A percentile compares a stretch with the other conserved stretches of the same genome.
Evolutionary conservation across 1,140 invertebrate genomes (phyloP).

Genomic region (Heterodera schachtii): DNA sequence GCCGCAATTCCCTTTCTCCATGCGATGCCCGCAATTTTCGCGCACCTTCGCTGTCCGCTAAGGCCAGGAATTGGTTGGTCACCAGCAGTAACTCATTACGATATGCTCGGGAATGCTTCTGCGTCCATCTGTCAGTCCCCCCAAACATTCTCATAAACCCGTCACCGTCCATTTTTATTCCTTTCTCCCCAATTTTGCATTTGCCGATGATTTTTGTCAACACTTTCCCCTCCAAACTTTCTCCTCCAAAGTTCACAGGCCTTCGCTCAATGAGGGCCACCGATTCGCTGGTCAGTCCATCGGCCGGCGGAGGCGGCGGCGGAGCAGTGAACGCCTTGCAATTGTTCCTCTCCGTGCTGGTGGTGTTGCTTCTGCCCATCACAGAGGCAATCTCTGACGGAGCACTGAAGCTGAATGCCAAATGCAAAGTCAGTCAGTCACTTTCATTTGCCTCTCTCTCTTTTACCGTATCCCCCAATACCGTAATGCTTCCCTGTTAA

Average conservation of each 20-base stretch:
- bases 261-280: neutral
- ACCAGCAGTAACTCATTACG: neutral
- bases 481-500: neutral
- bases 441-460: no score
- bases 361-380: neutral
- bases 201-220: neutral
- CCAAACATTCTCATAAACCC: neutral
- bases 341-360: neutral
- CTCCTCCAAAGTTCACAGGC: neutral
- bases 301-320: neutral
- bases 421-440: slow-evolving; percentile 16
- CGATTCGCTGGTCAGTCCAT: neutral
- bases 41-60: neutral
- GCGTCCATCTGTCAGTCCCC: neutral
- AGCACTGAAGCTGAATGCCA: slow-evolving; percentile 27
- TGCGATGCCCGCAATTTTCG: neutral
- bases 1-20: neutral
- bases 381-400: slow-evolving; percentile 21
- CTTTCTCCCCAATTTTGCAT: neutral
- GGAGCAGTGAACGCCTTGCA: neutral
- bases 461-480: neutral
- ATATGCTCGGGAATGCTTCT: no score
- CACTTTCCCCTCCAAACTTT: neutral
- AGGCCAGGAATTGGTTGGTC: neutral
- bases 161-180: neutral